phyloP scores from a whole-genome alignment of 2,113 vertebrate species.

The Dasyurus viverrinus region DNA sequence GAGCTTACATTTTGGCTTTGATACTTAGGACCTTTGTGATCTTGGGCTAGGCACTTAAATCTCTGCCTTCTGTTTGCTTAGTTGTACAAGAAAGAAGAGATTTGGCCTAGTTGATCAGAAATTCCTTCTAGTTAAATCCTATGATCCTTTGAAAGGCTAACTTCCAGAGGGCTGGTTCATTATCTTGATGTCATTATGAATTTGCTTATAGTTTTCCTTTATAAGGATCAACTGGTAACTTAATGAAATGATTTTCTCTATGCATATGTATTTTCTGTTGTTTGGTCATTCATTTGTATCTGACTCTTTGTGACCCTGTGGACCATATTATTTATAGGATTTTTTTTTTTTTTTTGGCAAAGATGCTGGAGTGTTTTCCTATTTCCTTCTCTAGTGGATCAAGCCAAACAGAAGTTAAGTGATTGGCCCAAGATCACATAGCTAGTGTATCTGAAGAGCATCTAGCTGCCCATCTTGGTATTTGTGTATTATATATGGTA shows the following conservation, averaged over 20 bases:
- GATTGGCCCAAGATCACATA: neutral
- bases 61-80: constrained; percentile 13
- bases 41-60: constrained; percentile 31
- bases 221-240: neutral
- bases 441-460: neutral
- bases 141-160: neutral
- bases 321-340: neutral
- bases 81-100: neutral
- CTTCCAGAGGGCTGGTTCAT: neutral
- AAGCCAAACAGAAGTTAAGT: neutral
- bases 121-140: neutral
- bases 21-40: neutral
- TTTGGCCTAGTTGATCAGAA: neutral
- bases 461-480: neutral
- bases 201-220: neutral
- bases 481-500: too few relatives aligned
- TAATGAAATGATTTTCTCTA: neutral
- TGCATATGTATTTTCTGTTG: neutral
- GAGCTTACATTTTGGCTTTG: neutral
- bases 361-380: neutral
- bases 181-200: neutral
- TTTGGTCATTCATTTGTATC: neutral
- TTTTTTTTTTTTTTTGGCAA: too few relatives aligned
- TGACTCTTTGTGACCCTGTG: neutral
- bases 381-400: neutral